Evolutionary conservation across 1,140 invertebrate genomes (phyloP).

Genomic region (Drosophila tropicalis): DNA sequence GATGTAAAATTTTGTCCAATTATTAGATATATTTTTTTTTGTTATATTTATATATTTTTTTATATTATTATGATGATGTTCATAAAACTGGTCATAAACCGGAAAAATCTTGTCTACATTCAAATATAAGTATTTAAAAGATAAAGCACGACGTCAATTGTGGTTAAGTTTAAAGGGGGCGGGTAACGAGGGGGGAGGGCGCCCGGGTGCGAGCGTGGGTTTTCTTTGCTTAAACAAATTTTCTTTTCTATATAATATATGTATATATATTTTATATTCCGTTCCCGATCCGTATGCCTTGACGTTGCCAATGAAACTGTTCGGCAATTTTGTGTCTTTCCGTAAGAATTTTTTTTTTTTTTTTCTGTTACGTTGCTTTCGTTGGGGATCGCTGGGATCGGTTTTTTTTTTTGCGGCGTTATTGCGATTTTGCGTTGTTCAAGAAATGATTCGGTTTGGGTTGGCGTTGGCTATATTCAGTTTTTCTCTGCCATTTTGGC

Average conservation of each 20-base stretch:
- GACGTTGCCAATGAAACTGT: conserved; percentile 72
- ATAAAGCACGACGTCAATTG: conserved; percentile 30
- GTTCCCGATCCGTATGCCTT: conserved; percentile 61
- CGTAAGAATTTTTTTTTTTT: conserved; percentile 1
- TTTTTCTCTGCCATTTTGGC: not conserved
- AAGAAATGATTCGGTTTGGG: conserved; percentile 2
- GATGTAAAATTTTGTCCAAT: not conserved
- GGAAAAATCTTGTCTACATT: conserved; percentile 57
- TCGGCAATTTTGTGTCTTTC: conserved; percentile 30
- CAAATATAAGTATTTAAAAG: conserved; percentile 25
- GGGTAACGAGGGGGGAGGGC: not conserved
- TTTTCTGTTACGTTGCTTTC: conserved; percentile 9
- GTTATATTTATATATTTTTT: not conserved
- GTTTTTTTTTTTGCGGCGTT: conserved; percentile 3
- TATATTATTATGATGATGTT: not conserved
- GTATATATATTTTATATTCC: conserved; percentile 40
- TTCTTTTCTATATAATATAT: conserved; percentile 12
- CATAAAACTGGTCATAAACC: conserved; percentile 35
- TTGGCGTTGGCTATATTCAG: not conserved
- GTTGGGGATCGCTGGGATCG: not conserved
- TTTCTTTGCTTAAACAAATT: not conserved
- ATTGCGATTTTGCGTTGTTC: conserved; percentile 5
- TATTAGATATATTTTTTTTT: not conserved
- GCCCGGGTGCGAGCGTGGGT: not conserved
- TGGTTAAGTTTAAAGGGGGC: too few relatives aligned